Evolutionary conservation across 2,113 vertebrate species (phyloP), one percentile per base, ranked within the genome.

Genomic region (Heterotis niloticus): DNA sequence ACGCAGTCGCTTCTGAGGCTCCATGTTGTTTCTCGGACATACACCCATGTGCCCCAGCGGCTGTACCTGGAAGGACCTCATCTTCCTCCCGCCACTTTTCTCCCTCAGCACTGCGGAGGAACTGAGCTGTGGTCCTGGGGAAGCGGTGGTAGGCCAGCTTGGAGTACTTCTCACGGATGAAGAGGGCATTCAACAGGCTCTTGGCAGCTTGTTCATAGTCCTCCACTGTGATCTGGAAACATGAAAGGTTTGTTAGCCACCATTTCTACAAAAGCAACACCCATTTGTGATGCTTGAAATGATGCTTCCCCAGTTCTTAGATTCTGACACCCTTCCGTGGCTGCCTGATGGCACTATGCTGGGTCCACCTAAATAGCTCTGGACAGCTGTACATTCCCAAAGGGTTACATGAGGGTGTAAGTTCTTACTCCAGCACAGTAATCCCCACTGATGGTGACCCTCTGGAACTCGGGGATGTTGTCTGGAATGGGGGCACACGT

Each of bases 401-500:
- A 17, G 74, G 11, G 56, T 10, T 23, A 3, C 11, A 28, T 29
- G 11, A 10, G 77, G 13, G 60, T 62, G 60, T 4, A 20, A 20
- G 16, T 59, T 87, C 92, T 92, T 94, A 98, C 97, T 94, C 98
- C 98, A 0, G 97, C 96, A 87, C 97, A 98, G 93, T 98, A 98
- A 86, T 99, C 98, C 65, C 98, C 98, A 60, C 94, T 96, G 90
- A 99, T 96, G 82, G 95, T 95, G 76, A 99, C 95, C 87, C 98
- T 93, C 92, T 99, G 98, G 87, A 95, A 99, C 70, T 99, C 97
- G 1, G 93, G 95, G 28, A 87, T 69, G 17, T 64, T 79, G 83
- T 83, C 78, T 79, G 82, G 73, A 59, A 82, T 80, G 64, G 60
- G 18, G 60, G 87, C 60, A 77, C 83, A 87, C 75, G 90, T 81